Base-by-base conservation (phyloP, 2,797 vertebrate species). In the Chelmon rostratus region DNA sequence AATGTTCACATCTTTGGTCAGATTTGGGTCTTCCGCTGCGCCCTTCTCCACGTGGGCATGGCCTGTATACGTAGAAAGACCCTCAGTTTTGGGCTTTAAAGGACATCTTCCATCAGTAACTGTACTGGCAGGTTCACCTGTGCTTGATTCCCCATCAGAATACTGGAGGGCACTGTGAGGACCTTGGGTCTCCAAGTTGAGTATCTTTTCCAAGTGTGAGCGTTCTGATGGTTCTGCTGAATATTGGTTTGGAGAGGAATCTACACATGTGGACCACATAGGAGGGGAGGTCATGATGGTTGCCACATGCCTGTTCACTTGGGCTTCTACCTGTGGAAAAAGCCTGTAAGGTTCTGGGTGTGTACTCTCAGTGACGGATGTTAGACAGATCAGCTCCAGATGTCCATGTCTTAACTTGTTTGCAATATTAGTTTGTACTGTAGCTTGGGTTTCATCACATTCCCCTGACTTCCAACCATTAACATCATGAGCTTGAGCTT, bases 261-360 rank as follows among this genome's bases (percentile, higher is more conserved):
- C 65, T 2, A 68, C 42, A 82, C 25, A 76, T 21, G 40, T 70
- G 15, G 80, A 71, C 95, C 95, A 95, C 74, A 94, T 92, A 18
- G 88, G 86, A 49, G 93, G 88, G 33, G 83, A 79, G 4, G 92
- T 91, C 7, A 86, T 79, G 35, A 95, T 70, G 0, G 93, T 92
- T 38, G 92, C 95, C 0, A 95, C 50, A 73, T 88, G 91, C 83
- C 93, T 79, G 47, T 50, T 88, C 4, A 90, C 75, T 37, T 85
- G 76, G 0, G 91, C 86, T 18, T 96, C 94, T 0, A 83, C 85
- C 0, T 91, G 92, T 62, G 89, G 87, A 73, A 92, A 82, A 81
- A 93, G 79, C 28, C 87, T 82, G 38, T 85, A 84, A 19, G 89
- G 85, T 18, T 92, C 81, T 50, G 93, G 95, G 0, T 72, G 76